phyloP scores from a whole-genome alignment of 2,888 invertebrate genomes.

The Frankliniella intonsa region DNA sequence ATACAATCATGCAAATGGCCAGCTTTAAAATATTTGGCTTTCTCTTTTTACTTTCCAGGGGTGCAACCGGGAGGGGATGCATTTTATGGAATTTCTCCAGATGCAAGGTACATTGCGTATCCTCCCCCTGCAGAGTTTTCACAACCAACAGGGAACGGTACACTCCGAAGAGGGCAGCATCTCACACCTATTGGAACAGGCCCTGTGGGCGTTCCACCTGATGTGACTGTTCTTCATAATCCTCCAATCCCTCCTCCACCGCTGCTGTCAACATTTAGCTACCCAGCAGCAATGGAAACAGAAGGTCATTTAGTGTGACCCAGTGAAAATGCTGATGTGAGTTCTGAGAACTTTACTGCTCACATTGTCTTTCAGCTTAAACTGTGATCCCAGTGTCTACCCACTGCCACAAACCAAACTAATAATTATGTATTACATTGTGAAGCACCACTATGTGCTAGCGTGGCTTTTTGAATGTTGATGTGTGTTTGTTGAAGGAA shows the following conservation, averaged over 20 bases:
- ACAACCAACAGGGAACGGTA: constrained; percentile 47
- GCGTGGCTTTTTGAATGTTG: constrained; percentile 9
- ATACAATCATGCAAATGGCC: background rate
- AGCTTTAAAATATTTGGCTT: background rate
- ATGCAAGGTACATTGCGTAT: constrained; percentile 66
- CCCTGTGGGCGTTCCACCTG: constrained; percentile 35
- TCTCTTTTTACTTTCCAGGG: constrained; percentile 19
- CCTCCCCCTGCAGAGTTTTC: constrained; percentile 68
- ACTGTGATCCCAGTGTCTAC: constrained; percentile 20
- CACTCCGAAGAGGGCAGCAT: constrained; percentile 42
- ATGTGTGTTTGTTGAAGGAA: constrained; percentile 8
- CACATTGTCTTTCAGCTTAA: constrained; percentile 18
- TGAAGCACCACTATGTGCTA: background rate
- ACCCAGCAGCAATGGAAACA: constrained; percentile 39
- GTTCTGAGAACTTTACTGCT: background rate
- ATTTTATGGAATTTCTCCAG: constrained; percentile 34
- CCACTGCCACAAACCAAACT: constrained; percentile 24
- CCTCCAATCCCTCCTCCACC: constrained; percentile 37
- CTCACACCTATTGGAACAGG: constrained; percentile 42
- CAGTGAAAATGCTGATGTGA: constrained; percentile 19
- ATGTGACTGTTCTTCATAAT: constrained; percentile 35
- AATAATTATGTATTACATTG: background rate
- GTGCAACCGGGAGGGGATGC: constrained; percentile 28
- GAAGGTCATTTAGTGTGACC: constrained; percentile 42
- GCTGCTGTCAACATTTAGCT: constrained; percentile 39